Conservation (phyloP, 2,113 vertebrate species). For the Mellivora capensis region DNA sequence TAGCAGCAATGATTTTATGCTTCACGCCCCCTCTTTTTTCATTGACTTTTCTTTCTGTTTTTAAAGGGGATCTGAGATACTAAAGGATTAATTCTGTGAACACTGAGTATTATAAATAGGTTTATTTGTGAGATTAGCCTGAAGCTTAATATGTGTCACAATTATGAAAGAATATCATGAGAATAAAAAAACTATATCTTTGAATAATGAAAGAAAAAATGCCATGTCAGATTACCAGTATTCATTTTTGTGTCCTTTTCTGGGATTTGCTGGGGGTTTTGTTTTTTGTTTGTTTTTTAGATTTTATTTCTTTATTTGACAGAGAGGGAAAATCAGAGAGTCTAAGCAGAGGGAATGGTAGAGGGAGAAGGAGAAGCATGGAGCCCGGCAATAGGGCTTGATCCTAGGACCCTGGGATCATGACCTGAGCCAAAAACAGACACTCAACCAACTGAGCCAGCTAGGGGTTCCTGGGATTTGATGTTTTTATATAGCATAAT, state of each 20-base stretch:
- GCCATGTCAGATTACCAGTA: background rate
- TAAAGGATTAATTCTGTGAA: background rate
- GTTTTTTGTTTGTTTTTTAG: background rate
- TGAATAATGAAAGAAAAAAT: background rate
- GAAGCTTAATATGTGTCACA: background rate
- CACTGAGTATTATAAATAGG: background rate
- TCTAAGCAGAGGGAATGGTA: background rate
- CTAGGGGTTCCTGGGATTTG: background rate
- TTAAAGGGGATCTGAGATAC: background rate
- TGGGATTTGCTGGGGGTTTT: too few species aligned
- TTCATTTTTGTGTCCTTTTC: background rate
- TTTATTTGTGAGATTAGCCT: constrained; percentile 10
- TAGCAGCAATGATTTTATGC: background rate
- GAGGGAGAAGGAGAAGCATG: background rate
- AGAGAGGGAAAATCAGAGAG: background rate
- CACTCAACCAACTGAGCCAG: too few species aligned
- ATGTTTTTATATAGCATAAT: background rate
- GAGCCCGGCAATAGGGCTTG: background rate
- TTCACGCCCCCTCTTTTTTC: background rate
- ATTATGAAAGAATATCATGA: background rate
- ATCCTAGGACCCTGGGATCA: background rate
- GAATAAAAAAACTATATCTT: background rate
- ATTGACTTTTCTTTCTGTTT: background rate
- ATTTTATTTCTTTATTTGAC: background rate
- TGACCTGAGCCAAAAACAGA: background rate